phyloP scores from a whole-genome alignment of 2,113 vertebrate genomes.

The Microcebus ravelobensis region DNA sequence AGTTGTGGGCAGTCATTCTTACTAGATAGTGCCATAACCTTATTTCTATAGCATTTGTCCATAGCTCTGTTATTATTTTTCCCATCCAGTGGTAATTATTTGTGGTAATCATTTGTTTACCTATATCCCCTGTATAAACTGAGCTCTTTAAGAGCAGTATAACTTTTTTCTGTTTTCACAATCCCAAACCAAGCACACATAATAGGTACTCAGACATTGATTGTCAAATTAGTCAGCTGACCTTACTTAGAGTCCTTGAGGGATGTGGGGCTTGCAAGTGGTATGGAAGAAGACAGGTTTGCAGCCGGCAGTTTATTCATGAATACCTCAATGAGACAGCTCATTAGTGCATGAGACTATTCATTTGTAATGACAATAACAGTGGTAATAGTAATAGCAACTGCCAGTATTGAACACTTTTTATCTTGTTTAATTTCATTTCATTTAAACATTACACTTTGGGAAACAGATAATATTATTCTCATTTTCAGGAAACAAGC shows the following conservation, averaged over 20 bases:
- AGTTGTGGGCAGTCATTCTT: neutral
- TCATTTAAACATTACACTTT: neutral
- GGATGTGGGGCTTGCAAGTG: neutral
- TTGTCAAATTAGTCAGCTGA: neutral
- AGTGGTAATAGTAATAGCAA: neutral
- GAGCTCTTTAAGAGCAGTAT: neutral
- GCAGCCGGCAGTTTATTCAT: neutral
- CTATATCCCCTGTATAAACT: neutral
- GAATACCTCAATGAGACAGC: neutral
- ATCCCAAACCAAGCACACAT: neutral
- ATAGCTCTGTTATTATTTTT: neutral
- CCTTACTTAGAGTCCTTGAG: neutral
- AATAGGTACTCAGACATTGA: neutral
- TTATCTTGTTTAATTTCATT: conserved; percentile 19
- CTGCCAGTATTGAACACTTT: neutral
- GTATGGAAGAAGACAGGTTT: neutral
- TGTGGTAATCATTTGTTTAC: neutral
- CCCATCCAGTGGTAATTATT: neutral
- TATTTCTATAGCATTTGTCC: neutral
- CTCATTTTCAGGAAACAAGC: conserved; percentile 33
- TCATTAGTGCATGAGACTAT: neutral
- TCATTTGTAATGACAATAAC: neutral
- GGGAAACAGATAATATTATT: neutral
- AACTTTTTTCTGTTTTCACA: neutral
- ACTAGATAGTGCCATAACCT: neutral